Evolutionary conservation across 2,888 invertebrate genomes (phyloP).

Genomic region (Drosophila peninsularis): DNA sequence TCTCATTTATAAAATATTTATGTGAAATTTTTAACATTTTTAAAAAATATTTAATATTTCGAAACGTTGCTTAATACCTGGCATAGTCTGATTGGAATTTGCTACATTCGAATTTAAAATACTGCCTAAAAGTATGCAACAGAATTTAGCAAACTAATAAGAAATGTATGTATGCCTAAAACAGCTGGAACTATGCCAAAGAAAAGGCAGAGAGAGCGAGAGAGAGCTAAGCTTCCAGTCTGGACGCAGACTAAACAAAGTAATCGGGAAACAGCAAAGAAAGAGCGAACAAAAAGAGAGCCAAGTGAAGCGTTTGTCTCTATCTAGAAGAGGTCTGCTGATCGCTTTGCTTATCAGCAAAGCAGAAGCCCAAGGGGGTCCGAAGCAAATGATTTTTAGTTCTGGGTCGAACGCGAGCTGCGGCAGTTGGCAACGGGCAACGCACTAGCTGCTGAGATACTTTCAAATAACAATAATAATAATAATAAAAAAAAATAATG

Average conservation of each 20-base stretch:
- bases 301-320: slow-evolving; percentile 15
- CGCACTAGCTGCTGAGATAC: no score
- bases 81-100: no score
- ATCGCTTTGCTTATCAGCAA: slow-evolving; percentile 58
- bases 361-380: slow-evolving; percentile 45
- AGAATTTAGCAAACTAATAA: background rate
- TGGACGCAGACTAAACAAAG: background rate
- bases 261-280: slow-evolving; percentile 4
- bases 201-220: background rate
- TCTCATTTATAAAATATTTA: no score
- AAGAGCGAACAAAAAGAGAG: slow-evolving; percentile 7
- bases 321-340: slow-evolving; percentile 12
- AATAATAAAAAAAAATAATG: slow-evolving; percentile 35
- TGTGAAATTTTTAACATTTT: no score
- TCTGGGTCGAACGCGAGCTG: slow-evolving; percentile 38
- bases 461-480: slow-evolving; percentile 3
- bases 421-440: slow-evolving; percentile 24
- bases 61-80: no score
- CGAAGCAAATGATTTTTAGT: slow-evolving; percentile 49
- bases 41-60: no score
- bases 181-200: slow-evolving; percentile 6
- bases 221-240: slow-evolving; percentile 9
- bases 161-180: background rate
- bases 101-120: background rate
- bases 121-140: slow-evolving; percentile 17